Evolutionary conservation across 1,140 invertebrate genomes (phyloP).

Genomic region (Meloidogyne hapla): DNA sequence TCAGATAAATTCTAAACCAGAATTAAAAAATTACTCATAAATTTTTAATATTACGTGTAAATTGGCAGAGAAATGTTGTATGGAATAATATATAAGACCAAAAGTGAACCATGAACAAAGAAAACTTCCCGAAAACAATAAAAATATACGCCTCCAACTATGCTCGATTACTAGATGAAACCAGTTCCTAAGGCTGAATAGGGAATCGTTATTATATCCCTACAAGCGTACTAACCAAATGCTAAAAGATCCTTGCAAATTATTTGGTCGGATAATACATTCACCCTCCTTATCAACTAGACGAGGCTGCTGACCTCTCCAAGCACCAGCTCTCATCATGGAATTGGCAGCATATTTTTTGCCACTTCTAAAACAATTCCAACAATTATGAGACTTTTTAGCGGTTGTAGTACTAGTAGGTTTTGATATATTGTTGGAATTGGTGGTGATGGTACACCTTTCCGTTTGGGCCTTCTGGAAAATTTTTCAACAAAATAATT

Average conservation of each 20-base stretch:
- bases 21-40: background rate
- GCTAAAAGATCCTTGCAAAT: conserved; percentile 32
- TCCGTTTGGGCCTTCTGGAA: background rate
- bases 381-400: background rate
- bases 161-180: conserved; percentile 61
- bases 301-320: conserved; percentile 17
- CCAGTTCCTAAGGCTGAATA: conserved; percentile 57
- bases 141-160: conserved; percentile 66
- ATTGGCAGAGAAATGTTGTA: conserved; percentile 64
- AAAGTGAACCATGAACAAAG: conserved; percentile 67
- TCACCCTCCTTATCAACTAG: conserved; percentile 52
- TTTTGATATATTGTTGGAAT: background rate
- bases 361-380: conserved; percentile 1
- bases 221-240: conserved; percentile 27
- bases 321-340: background rate
- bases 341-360: conserved; percentile 1
- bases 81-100: conserved; percentile 67
- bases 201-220: background rate
- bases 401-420: background rate
- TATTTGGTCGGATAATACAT: conserved; percentile 48
- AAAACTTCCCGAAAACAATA: conserved; percentile 67
- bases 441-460: background rate
- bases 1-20: conserved; percentile 44
- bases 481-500: too few relatives aligned
- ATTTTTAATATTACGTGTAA: background rate